phyloP scores from a whole-genome alignment of 2,797 vertebrate genomes.

The Scleropages formosus region DNA sequence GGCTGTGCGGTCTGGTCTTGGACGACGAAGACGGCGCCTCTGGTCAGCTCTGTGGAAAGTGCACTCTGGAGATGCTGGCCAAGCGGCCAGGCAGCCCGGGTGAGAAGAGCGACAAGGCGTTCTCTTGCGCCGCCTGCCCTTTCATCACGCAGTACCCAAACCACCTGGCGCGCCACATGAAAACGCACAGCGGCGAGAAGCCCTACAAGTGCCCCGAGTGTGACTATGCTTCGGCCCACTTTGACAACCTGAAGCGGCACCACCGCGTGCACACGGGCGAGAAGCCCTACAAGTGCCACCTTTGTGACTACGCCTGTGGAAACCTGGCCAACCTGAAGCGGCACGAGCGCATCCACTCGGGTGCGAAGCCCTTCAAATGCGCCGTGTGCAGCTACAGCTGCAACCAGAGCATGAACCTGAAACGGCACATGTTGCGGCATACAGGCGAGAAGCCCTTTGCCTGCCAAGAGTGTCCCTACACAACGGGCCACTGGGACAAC shows the following conservation, averaged over 20 bases:
- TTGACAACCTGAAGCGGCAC: conserved; percentile 94
- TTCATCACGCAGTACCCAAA: conserved; percentile 91
- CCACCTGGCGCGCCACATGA: conserved; percentile 90
- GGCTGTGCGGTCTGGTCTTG: conserved; percentile 82
- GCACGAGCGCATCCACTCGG: conserved; percentile 93
- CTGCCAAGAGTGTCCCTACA: conserved; percentile 84
- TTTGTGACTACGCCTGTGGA: conserved; percentile 89
- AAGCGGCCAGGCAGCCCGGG: conserved; percentile 52
- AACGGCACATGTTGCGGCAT: conserved; percentile 92
- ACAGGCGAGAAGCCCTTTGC: conserved; percentile 90
- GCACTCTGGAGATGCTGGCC: conserved; percentile 69
- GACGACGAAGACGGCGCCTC: conserved; percentile 73
- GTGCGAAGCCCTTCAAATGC: conserved; percentile 94
- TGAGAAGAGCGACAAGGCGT: conserved; percentile 68
- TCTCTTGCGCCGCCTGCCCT: conserved; percentile 80
- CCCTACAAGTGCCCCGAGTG: conserved; percentile 88
- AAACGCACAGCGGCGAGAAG: conserved; percentile 89
- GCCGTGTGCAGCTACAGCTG: conserved; percentile 89
- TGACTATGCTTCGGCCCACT: conserved; percentile 85
- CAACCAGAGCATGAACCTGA: conserved; percentile 99
- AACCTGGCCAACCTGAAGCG: conserved; percentile 94
- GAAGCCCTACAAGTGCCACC: conserved; percentile 89
- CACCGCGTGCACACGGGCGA: conserved; percentile 90
- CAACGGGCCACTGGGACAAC: conserved; percentile 97
- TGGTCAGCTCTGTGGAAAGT: conserved; percentile 75